Evolutionary conservation across 1,140 invertebrate genomes (phyloP).

Genomic region (Trachymyrmex septentrionalis): DNA sequence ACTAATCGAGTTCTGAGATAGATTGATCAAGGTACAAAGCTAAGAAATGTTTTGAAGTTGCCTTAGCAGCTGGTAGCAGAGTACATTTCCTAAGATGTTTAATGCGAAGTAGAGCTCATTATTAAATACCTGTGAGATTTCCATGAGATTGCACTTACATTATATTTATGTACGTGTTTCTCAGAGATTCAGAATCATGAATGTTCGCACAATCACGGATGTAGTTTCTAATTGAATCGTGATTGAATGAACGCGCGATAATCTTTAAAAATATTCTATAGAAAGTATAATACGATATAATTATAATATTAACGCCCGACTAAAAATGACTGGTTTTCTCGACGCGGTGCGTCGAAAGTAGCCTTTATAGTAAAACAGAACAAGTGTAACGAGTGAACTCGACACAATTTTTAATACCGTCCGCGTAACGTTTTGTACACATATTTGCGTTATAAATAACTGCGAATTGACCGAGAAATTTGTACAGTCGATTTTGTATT

Average conservation of each 20-base stretch:
- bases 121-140: conserved; percentile 1
- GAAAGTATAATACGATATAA: conserved; percentile 4
- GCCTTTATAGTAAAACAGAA: conserved; percentile 16
- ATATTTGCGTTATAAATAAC: conserved; percentile 11
- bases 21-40: not conserved
- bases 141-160: not conserved
- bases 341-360: not conserved
- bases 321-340: conserved; percentile 10
- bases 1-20: not conserved
- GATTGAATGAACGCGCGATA: not conserved
- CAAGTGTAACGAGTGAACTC: not conserved
- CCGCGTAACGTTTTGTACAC: not conserved
- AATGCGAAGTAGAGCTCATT: not conserved
- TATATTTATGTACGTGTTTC: not conserved
- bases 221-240: not conserved
- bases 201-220: not conserved
- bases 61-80: conserved; percentile 29
- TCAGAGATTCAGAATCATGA: not conserved
- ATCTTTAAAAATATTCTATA: not conserved
- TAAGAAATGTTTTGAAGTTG: conserved; percentile 1
- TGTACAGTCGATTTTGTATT: conserved; percentile 24
- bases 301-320: not conserved
- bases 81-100: not conserved
- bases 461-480: conserved; percentile 30
- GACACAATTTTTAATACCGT: conserved; percentile 26